A percentile compares a stretch with the other conserved stretches of the same genome.
Evolutionary conservation across 1,140 invertebrate genomes (phyloP).

Genomic region (Drusus annulatus): DNA sequence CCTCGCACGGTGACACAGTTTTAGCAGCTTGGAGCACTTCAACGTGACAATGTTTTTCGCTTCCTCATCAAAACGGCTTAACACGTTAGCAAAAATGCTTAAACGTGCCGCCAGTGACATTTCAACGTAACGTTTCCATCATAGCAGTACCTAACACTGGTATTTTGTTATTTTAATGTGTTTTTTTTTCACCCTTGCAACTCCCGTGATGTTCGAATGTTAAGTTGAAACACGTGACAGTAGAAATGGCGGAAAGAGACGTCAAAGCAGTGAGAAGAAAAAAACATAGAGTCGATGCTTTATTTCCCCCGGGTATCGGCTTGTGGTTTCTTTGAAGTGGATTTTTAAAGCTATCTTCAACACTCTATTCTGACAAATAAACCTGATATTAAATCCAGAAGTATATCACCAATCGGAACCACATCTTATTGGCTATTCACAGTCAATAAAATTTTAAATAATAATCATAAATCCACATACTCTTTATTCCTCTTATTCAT

Average conservation of each 20-base stretch:
- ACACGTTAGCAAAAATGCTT: background rate
- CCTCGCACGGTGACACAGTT: background rate
- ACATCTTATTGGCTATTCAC: no score
- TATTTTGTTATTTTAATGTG: no score
- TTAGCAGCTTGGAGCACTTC: background rate
- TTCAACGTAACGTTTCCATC: background rate
- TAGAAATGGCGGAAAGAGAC: constrained; percentile 3
- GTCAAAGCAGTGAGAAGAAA: background rate
- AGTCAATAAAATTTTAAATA: no score
- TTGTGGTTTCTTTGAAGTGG: background rate
- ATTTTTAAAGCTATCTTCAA: no score
- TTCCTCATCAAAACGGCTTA: constrained; percentile 11
- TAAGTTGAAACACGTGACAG: constrained; percentile 12
- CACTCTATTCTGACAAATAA: no score
- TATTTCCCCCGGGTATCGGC: background rate
- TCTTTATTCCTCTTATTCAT: no score
- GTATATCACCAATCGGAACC: no score
- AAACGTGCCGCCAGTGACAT: constrained; percentile 1
- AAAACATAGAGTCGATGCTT: background rate
- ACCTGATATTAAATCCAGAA: no score
- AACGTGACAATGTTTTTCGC: constrained; percentile 4
- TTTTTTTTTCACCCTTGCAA: constrained; percentile 3
- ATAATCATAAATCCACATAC: no score
- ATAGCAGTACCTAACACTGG: background rate
- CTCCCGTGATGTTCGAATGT: background rate